Percentiles rank a stretch among this genome's conserved stretches.
Evolutionary conservation across 1,140 invertebrate genomes (phyloP).

Genomic region (Drosophila watanabei): DNA sequence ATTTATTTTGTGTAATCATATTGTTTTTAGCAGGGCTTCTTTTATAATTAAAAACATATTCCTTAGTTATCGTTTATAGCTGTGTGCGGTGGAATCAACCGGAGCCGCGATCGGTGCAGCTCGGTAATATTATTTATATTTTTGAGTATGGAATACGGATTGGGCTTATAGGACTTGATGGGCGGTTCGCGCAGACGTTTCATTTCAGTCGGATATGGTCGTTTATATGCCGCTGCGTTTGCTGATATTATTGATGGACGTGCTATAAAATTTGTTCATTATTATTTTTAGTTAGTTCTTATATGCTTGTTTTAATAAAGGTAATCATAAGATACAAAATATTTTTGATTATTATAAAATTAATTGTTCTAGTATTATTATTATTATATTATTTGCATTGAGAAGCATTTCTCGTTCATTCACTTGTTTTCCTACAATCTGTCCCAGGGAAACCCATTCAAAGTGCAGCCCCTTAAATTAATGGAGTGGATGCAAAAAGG

Average conservation of each 20-base stretch:
- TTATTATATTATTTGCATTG: conserved; percentile 37
- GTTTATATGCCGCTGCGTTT: conserved; percentile 81
- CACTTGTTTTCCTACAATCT: conserved; percentile 13
- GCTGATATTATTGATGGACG: conserved; percentile 81
- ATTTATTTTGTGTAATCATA: conserved; percentile 11
- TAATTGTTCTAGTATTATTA: conserved; percentile 38
- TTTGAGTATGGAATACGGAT: conserved; percentile 76
- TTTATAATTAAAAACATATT: conserved; percentile 35
- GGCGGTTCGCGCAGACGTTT: conserved; percentile 80
- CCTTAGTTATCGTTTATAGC: conserved; percentile 46
- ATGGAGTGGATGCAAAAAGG: not conserved
- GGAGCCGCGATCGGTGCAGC: conserved; percentile 18
- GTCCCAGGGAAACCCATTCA: conserved; percentile 26
- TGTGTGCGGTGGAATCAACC: conserved; percentile 13
- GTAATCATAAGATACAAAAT: conserved; percentile 42
- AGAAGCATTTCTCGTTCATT: conserved; percentile 30
- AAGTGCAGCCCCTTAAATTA: conserved; percentile 16
- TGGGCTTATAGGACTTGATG: conserved; percentile 80
- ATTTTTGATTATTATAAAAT: conserved; percentile 29
- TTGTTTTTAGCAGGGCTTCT: conserved; percentile 7
- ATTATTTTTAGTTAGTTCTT: conserved; percentile 64
- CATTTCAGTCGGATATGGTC: conserved; percentile 79
- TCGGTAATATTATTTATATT: conserved; percentile 69
- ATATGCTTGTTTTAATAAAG: conserved; percentile 15
- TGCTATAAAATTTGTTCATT: conserved; percentile 80